Evolutionary conservation across 2,888 invertebrate species (phyloP).

Genomic region (Agrochola lychnidis): DNA sequence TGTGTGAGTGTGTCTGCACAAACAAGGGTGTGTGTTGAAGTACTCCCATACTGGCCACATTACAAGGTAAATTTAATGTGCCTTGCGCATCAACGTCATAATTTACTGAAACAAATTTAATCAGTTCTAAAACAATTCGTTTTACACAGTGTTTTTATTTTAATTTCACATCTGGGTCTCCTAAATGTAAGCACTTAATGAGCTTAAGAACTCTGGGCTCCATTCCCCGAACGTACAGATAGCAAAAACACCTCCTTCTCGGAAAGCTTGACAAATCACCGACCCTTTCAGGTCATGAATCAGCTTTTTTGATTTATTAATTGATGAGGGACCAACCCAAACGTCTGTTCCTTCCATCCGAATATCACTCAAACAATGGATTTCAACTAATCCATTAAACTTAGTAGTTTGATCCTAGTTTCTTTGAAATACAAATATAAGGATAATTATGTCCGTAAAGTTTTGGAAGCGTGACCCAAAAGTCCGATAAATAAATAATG

Average conservation of each 20-base stretch:
- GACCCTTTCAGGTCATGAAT: constrained; percentile 42
- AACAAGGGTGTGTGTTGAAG: too few relatives aligned
- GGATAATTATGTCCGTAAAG: constrained; percentile 55
- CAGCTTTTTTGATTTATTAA: constrained; percentile 46
- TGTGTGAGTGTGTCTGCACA: too few relatives aligned
- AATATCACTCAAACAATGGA: constrained; percentile 39
- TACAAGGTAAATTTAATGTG: neutral
- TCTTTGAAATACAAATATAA: constrained; percentile 55
- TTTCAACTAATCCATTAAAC: constrained; percentile 56
- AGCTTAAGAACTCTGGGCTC: neutral
- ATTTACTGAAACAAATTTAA: neutral
- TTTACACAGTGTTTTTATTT: neutral
- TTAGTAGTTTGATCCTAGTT: constrained; percentile 34
- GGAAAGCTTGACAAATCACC: constrained; percentile 27
- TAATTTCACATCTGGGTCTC: neutral
- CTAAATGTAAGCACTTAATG: neutral
- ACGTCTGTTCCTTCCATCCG: constrained; percentile 19
- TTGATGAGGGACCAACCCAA: constrained; percentile 20
- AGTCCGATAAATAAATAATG: constrained; percentile 67
- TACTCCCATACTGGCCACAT: neutral
- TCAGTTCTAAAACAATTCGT: too few relatives aligned
- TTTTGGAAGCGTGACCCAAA: constrained; percentile 57
- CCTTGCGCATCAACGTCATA: neutral
- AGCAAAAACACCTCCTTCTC: constrained; percentile 18
- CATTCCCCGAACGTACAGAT: neutral